Evolutionary conservation across 2,797 vertebrate species (phyloP).

Genomic region (Mallotus villosus): DNA sequence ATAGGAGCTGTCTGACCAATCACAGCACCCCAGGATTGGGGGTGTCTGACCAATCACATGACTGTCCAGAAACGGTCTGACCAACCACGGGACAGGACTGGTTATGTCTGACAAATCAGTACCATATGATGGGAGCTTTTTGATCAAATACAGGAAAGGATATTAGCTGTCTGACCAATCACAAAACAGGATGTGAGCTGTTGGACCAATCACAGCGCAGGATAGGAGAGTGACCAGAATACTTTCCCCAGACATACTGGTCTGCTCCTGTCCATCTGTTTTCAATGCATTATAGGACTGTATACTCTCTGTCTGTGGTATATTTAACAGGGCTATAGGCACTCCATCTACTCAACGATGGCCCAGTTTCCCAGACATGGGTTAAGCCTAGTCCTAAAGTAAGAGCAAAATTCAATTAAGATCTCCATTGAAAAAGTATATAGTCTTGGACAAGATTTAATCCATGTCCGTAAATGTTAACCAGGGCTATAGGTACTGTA

Average conservation of each 20-base stretch:
- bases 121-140: neutral
- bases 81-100: neutral
- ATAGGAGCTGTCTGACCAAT: slow-evolving; percentile 77
- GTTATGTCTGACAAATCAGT: neutral
- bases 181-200: slow-evolving; percentile 2
- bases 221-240: neutral
- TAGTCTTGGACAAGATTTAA: no score
- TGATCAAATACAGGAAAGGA: neutral
- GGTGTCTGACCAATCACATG: neutral
- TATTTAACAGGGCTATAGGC: no score
- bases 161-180: neutral
- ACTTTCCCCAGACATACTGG: neutral
- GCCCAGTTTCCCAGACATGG: no score
- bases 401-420: no score
- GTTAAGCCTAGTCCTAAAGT: no score
- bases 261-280: slow-evolving; percentile 1
- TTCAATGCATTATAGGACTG: slow-evolving; percentile 38
- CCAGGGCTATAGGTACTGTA: no score
- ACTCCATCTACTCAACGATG: no score
- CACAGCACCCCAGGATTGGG: neutral
- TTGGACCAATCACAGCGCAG: neutral
- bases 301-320: slow-evolving; percentile 2
- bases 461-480: no score
- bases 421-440: no score
- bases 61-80: neutral